phyloP scores from a whole-genome alignment of 2,797 vertebrate genomes.

The Diglossa cyanea region DNA sequence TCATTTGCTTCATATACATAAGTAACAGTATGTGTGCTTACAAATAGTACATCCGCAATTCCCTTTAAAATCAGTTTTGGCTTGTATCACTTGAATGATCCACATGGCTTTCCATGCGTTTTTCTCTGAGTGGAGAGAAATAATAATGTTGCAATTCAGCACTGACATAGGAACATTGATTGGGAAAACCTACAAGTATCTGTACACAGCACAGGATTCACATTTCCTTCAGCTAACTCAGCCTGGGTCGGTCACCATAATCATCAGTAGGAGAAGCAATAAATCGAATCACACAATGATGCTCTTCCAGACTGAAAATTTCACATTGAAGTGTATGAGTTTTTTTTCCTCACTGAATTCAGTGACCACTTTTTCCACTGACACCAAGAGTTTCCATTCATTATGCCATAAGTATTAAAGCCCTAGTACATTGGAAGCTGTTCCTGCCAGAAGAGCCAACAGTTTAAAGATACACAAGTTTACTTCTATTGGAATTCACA shows the following conservation, averaged over 20 bases:
- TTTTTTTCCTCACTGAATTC: slow-evolving; percentile 36
- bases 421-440: slow-evolving; percentile 8
- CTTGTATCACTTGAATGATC: background rate
- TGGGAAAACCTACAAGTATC: background rate
- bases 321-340: background rate
- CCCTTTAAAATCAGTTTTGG: background rate
- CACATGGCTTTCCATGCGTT: background rate
- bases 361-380: slow-evolving; percentile 60
- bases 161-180: background rate
- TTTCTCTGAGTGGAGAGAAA: background rate
- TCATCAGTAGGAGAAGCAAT: background rate
- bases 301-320: background rate
- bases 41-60: background rate
- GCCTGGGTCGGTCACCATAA: background rate
- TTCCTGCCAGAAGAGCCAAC: background rate
- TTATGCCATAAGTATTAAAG: slow-evolving; percentile 55
- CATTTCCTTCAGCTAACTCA: background rate
- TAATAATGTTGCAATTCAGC: background rate
- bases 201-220: background rate
- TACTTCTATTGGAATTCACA: background rate
- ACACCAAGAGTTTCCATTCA: slow-evolving; percentile 59
- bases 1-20: background rate
- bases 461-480: slow-evolving; percentile 20
- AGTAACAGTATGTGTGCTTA: background rate
- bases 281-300: background rate